Evolutionary conservation across 2,888 invertebrate genomes (phyloP).

Genomic region (Apeira syringaria): DNA sequence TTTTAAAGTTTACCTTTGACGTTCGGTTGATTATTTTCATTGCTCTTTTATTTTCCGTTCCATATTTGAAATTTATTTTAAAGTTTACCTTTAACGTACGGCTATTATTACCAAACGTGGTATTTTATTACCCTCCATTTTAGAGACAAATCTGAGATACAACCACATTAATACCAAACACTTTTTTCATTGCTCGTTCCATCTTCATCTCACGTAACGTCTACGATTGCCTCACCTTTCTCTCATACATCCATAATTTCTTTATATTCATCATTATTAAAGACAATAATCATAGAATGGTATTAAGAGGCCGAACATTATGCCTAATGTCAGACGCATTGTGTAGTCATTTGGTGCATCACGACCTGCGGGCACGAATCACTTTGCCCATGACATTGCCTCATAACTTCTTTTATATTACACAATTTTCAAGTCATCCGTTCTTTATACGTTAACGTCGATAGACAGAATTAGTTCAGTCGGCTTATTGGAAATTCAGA

Average conservation of each 20-base stretch:
- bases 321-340: constrained; percentile 64
- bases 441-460: constrained; percentile 16
- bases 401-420: constrained; percentile 52
- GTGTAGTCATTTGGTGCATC: constrained; percentile 67
- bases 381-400: constrained; percentile 74
- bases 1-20: no score
- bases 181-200: constrained; percentile 4
- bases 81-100: no score
- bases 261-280: constrained; percentile 57
- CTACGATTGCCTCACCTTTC: constrained; percentile 36
- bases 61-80: no score
- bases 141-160: not conserved
- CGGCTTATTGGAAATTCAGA: constrained; percentile 13
- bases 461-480: constrained; percentile 26
- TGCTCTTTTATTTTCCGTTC: no score
- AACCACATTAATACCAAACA: not conserved
- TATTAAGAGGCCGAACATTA: constrained; percentile 58
- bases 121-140: not conserved
- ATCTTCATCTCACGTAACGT: constrained; percentile 30
- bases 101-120: no score
- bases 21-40: no score
- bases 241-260: constrained; percentile 46
- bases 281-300: constrained; percentile 60
- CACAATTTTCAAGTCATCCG: constrained; percentile 30
- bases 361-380: constrained; percentile 64